Conservation (phyloP, 2,888 invertebrate genomes). For the Candidula unifasciata region DNA sequence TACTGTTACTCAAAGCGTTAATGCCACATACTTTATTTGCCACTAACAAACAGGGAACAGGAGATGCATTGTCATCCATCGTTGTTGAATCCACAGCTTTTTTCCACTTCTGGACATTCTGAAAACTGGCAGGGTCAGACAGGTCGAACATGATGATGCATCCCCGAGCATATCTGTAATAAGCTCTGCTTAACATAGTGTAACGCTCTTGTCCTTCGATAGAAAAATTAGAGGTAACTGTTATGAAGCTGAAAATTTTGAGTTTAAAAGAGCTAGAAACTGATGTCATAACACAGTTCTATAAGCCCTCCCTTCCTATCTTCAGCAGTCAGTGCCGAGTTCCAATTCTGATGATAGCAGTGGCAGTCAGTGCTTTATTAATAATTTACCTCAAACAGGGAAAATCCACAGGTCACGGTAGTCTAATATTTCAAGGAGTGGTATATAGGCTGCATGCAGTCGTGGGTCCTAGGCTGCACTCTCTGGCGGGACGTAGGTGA, state of each 20-base stretch:
- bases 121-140: slow-evolving; percentile 38
- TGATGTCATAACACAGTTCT: neutral
- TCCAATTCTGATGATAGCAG: neutral
- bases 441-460: no score
- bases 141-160: slow-evolving; percentile 54
- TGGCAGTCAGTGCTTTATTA: neutral
- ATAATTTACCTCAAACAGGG: no score
- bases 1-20: no score
- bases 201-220: slow-evolving; percentile 49
- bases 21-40: slow-evolving; percentile 53
- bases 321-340: no score
- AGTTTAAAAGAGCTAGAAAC: neutral
- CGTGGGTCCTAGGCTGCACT: no score
- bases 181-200: slow-evolving; percentile 50
- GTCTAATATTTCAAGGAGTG: no score
- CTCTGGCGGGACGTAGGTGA: no score
- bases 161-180: slow-evolving; percentile 51
- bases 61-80: neutral
- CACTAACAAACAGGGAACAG: slow-evolving; percentile 51
- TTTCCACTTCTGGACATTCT: slow-evolving; percentile 50
- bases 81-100: slow-evolving; percentile 36
- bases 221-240: neutral
- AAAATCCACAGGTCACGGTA: no score
- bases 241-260: neutral
- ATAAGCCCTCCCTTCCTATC: no score